Base-by-base conservation (phyloP, 2,797 vertebrate genomes). In the Gambelia wislizenii region DNA sequence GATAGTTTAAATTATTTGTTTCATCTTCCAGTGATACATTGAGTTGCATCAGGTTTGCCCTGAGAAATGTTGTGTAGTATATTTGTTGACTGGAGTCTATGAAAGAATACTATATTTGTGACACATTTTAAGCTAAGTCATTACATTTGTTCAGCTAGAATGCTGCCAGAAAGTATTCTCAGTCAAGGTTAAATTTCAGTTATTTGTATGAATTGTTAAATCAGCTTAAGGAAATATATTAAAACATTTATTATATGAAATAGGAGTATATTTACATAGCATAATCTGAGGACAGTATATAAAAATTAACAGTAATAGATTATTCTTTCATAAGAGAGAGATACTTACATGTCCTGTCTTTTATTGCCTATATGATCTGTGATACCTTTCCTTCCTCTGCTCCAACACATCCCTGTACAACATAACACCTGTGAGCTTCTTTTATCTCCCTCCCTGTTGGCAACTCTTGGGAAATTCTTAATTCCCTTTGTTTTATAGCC, bases 141-240 rank as follows among this genome's bases (percentile, higher is more conserved):
- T 39, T 52, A 84, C n/a, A 80, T 61, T 91, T 82, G 56, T 59
- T 42, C 36, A 42, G 27, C 82, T 27, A 22, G 27, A 70, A 84
- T 74, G 13, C 36, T 86, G 2, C 25, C 75, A 83, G 76, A 89
- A 80, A 85, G 14, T 59, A 86, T 0, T 64, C 2, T 93, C 77
- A 75, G 25, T 84, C 92, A 72, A 77, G 75, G 54, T 89, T 81
- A 90, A 89, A 77, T 2, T 0, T 33, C 1, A 59, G 54, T 44
- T 76, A 20, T 92, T 82, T 87, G 33, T 81, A 64, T 91, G 64
- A 4, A 80, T 16, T 83, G 47, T 81, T 87, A 83, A 89, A 67
- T 89, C 76, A 52, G 33, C n/a, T 42, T 44, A 85, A 76, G 52
- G 4, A 7, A 2, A 39, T 9, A n/a, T n/a, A 78, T 25, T 67